phyloP scores from a whole-genome alignment of 2,888 invertebrate species.

The Apamea epomidion region DNA sequence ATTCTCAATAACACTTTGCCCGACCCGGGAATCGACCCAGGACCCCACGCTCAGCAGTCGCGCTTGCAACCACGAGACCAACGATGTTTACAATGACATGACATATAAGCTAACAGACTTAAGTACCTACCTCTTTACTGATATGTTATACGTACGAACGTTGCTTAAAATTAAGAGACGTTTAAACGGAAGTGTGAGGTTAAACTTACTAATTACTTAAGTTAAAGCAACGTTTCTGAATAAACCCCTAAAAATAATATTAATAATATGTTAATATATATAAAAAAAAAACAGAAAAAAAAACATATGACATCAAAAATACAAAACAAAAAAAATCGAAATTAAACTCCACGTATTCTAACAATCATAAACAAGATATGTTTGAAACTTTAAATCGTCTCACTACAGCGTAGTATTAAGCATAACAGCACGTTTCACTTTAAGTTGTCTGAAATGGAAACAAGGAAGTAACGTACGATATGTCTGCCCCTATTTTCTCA shows the following conservation, averaged over 20 bases:
- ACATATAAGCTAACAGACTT: no score
- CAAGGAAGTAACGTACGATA: constrained; percentile 72
- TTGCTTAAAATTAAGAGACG: background rate
- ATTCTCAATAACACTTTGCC: background rate
- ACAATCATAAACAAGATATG: constrained; percentile 35
- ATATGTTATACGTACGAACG: no score
- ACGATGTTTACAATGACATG: no score
- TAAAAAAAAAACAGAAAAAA: background rate
- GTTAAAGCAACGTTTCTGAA: no score
- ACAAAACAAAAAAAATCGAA: background rate
- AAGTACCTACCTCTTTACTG: no score
- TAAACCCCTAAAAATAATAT: no score
- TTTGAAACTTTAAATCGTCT: constrained; percentile 45
- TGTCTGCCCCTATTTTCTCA: constrained; percentile 75
- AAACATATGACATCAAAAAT: background rate
- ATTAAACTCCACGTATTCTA: background rate
- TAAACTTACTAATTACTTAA: no score
- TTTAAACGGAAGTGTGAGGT: background rate
- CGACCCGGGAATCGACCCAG: background rate
- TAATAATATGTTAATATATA: background rate
- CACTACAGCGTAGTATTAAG: constrained; percentile 35
- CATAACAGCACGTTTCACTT: constrained; percentile 72
- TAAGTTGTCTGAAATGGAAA: constrained; percentile 74
- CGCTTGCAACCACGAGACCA: background rate
- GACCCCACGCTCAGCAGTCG: background rate